Conservation (phyloP, 2,888 invertebrate genomes). For the Apotomis capreana region DNA sequence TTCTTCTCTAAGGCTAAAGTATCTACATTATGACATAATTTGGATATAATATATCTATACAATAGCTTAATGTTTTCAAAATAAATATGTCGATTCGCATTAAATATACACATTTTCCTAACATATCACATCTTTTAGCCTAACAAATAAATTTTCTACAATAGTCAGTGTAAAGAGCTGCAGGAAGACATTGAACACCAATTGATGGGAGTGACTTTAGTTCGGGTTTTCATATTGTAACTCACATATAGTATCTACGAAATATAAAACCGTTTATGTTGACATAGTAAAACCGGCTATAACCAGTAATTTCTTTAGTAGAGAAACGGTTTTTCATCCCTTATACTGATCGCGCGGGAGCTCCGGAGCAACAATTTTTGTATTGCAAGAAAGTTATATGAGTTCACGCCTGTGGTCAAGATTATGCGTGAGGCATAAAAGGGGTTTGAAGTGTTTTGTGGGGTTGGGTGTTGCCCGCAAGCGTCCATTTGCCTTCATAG, state of each 20-base stretch:
- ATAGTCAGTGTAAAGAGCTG: conserved; percentile 84
- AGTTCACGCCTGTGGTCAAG: no score
- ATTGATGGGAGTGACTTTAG: conserved; percentile 48
- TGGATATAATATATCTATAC: conserved; percentile 57
- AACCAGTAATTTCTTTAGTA: no score
- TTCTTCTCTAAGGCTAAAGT: conserved; percentile 54
- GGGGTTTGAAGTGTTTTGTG: no score
- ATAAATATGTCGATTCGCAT: conserved; percentile 57
- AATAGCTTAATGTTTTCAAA: conserved; percentile 68
- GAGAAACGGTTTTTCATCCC: no score
- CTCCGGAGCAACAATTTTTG: no score
- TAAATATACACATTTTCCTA: conserved; percentile 70
- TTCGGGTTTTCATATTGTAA: not conserved
- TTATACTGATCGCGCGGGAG: no score
- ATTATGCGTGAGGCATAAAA: no score
- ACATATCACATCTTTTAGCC: conserved; percentile 81
- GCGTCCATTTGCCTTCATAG: no score
- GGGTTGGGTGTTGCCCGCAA: no score
- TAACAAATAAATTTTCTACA: conserved; percentile 79
- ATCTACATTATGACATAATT: conserved; percentile 62
- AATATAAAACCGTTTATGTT: no score
- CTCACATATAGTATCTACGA: not conserved
- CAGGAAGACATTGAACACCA: conserved; percentile 81
- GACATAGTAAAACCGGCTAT: no score
- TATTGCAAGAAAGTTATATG: no score